A percentile compares a stretch with the other conserved stretches of the same genome.
Evolutionary conservation across 35 echinoderm and acorn worm species (phyloP).

Genomic region (Anneissia japonica): DNA sequence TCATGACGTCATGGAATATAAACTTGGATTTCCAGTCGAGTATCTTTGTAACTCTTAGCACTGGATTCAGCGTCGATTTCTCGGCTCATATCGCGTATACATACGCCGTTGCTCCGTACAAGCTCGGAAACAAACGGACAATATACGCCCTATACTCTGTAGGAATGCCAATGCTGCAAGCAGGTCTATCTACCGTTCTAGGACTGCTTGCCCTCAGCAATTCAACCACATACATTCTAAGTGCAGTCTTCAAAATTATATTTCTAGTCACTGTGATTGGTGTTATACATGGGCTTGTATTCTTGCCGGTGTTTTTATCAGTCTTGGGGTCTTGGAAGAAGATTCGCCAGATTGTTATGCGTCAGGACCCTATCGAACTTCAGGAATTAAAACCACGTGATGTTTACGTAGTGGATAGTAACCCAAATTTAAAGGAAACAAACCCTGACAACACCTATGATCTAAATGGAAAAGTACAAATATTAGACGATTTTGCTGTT

Average conservation of each 20-base stretch:
- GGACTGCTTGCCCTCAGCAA: neutral
- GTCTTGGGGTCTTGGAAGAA: neutral
- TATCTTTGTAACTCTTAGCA: neutral
- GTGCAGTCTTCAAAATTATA: slow-evolving; percentile 9
- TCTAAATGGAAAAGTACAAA: neutral
- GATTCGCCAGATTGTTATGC: neutral
- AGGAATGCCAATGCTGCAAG: neutral
- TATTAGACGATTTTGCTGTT: neutral
- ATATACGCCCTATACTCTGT: slow-evolving; percentile 2
- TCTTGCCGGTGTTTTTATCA: slow-evolving; percentile 1
- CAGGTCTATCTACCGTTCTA: neutral
- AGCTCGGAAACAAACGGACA: neutral
- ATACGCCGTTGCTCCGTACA: neutral
- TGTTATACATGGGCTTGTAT: neutral
- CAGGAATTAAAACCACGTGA: neutral
- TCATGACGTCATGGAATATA: slow-evolving; percentile 13
- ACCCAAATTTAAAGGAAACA: neutral
- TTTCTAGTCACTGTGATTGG: neutral
- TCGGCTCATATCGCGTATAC: slow-evolving; percentile 13
- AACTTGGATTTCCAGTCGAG: neutral
- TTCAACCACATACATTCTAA: neutral
- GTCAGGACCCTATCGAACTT: neutral
- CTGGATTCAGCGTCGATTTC: slow-evolving; percentile 8
- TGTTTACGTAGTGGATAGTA: neutral
- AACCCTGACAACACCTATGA: neutral